Conservation (phyloP, 2,113 vertebrate species). For the Aldabrachelys gigantea region DNA sequence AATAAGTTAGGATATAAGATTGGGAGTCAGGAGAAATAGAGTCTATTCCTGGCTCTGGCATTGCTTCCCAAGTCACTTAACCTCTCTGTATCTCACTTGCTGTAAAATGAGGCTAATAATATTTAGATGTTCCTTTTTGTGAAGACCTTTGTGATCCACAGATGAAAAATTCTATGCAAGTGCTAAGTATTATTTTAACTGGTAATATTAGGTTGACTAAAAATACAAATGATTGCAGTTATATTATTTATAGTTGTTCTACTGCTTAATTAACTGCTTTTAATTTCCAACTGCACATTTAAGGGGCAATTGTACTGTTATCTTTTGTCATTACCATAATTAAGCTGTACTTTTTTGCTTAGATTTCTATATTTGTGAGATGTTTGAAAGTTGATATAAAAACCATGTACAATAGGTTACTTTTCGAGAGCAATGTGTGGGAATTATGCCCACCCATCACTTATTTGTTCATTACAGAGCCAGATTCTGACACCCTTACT, state of each 20-base stretch:
- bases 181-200: not conserved
- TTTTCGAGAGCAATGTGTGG: not conserved
- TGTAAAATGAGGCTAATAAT: not conserved
- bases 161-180: not conserved
- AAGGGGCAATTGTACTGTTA: not conserved
- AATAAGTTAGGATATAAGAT: not conserved
- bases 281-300: not conserved
- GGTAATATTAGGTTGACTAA: not conserved
- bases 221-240: not conserved
- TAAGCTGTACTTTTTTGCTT: slow-evolving; percentile 21
- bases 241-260: not conserved
- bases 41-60: not conserved
- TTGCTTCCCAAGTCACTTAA: not conserved
- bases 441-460: not conserved
- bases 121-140: not conserved
- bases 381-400: not conserved
- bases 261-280: not conserved
- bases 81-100: not conserved
- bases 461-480: slow-evolving; percentile 22
- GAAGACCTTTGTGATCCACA: not conserved
- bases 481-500: not conserved
- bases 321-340: not conserved
- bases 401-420: not conserved
- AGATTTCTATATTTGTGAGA: not conserved
- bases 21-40: not conserved